Percentiles rank a stretch among this genome's conserved stretches.
These are phyloP conservation scores for Menidia beryllina DNA, from an alignment of 2,113 vertebrate genomes.

Conservation along the genomic window DNA sequence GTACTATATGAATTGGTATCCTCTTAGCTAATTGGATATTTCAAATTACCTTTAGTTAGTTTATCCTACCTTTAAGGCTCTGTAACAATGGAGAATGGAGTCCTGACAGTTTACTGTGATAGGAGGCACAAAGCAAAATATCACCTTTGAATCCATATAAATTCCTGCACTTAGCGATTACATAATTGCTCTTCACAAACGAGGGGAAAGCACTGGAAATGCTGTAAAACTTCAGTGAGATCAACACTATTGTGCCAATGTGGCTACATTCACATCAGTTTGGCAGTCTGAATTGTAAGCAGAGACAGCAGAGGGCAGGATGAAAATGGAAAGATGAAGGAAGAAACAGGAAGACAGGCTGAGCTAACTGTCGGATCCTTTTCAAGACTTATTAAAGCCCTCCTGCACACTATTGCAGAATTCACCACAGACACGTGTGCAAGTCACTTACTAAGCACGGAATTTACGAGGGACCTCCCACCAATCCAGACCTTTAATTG, in stretches of 20 bases:
- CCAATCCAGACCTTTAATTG: constrained; percentile 42
- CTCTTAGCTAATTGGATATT: background rate
- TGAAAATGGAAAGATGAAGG: constrained; percentile 28
- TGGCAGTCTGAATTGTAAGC: constrained; percentile 1
- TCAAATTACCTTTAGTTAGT: background rate
- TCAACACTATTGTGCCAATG: too few species aligned
- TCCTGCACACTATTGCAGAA: constrained; percentile 31
- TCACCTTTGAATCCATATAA: too few species aligned
- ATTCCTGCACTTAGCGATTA: too few species aligned
- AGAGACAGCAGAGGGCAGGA: constrained; percentile 50
- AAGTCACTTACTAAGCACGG: constrained; percentile 15
- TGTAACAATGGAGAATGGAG: too few species aligned
- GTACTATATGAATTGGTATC: background rate
- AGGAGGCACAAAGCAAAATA: too few species aligned
- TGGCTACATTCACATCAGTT: background rate
- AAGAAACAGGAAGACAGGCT: constrained; percentile 15
- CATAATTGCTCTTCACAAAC: too few species aligned
- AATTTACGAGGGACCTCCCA: constrained; percentile 57
- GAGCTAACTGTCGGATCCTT: constrained; percentile 56
- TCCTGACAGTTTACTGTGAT: too few species aligned
- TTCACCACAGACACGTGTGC: constrained; percentile 32
- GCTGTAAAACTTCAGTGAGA: too few species aligned
- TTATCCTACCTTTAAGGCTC: too few species aligned
- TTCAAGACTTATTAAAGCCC: constrained; percentile 59
- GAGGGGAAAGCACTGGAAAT: too few species aligned